Base-by-base conservation (phyloP, 2,888 invertebrate species). In the Baccha elongata region DNA sequence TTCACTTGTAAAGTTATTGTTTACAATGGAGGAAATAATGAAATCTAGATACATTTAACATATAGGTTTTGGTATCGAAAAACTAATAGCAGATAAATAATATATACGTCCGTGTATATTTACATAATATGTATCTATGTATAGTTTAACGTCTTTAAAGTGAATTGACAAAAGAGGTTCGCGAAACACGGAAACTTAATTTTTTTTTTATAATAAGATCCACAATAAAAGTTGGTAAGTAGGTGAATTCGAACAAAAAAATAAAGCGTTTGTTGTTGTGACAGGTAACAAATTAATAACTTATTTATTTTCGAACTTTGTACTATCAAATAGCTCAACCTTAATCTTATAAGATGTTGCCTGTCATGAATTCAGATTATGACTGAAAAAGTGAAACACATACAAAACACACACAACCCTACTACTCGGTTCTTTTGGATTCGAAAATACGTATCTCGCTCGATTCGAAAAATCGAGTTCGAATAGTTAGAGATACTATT, bases 281-380 rank as follows among this genome's bases (percentile, higher is more conserved):
- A 29, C 19, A 29, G 40, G 26, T 44, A 60, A 44, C 40, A 29
- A 32, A 60, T 17, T 42, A n/a, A 23, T 58, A 40, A n/a, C 1
- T 44, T 29, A n/a, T 44, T 60, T 8, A 44, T 19, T 44, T n/a
- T 60, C 42, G 60, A 60, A 44, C 26, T 32, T 29, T 42, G 50
- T 60, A 26, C 29, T 50, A 85, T 86, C 85, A 86, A 83, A 86
- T 87, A 88, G 87, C 86, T 88, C 88, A 88, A 88, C 88, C 76
- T 85, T 87, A 86, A 86, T 87, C 86, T 86, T 86, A 87, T 86
- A 86, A 88, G 89, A 90, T 89, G 90, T 90, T 90, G 88, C 88
- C 90, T 90, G 90, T 89, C 90, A 89, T 89, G 89, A 89, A 89
- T 90, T 89, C 90, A 89, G 90, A 89, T 89, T 89, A 89, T 89